Evolutionary conservation across 2,797 vertebrate genomes (phyloP).

Genomic region (Vultur gryphus): DNA sequence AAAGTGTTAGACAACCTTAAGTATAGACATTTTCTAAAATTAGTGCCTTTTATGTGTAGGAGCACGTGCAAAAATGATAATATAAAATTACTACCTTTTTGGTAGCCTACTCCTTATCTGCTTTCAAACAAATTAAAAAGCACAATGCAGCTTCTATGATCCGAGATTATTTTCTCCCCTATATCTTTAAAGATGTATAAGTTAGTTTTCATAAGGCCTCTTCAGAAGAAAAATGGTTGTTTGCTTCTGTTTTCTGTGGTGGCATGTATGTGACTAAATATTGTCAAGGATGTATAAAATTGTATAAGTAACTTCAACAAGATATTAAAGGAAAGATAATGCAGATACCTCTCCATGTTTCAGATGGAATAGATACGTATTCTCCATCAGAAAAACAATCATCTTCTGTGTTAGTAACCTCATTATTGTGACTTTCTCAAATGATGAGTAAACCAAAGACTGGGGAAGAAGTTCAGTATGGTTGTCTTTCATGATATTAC

Average conservation of each 20-base stretch:
- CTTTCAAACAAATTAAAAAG: not conserved
- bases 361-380: not conserved
- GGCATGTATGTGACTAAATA: not conserved
- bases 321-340: not conserved
- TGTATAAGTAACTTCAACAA: not conserved
- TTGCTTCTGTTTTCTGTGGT: not conserved
- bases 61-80: not conserved
- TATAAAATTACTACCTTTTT: not conserved
- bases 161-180: not conserved
- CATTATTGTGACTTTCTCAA: not conserved
- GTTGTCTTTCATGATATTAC: conserved; percentile 9
- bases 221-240: not conserved
- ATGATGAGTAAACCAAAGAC: not conserved
- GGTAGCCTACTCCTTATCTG: not conserved
- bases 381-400: not conserved
- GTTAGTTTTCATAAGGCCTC: not conserved
- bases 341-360: not conserved
- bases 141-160: not conserved
- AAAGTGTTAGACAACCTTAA: not conserved
- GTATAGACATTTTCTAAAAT: not conserved
- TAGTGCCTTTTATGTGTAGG: not conserved
- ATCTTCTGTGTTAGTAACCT: not conserved
- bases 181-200: not conserved
- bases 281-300: not conserved
- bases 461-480: not conserved